Evolutionary conservation across 2,797 vertebrate genomes (phyloP), one percentile per base, ranked within the genome.

Genomic region (Centropyge bicolor): DNA sequence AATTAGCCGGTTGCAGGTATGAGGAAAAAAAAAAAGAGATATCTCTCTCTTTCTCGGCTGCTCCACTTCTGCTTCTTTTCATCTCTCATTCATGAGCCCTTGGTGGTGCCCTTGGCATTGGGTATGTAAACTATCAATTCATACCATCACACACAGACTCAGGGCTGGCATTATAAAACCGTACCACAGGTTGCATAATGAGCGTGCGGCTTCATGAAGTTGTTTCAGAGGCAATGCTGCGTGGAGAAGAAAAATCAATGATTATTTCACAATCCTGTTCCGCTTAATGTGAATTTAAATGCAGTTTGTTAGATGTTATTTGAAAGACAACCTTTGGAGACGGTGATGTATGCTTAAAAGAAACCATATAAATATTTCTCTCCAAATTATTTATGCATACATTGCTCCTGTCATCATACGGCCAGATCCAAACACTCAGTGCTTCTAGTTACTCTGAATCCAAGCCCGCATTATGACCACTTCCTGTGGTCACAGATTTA

Each of bases 1-100:
- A 94, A 95, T 95, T 94, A 93, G 71, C 79, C 31, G 76, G 85
- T 91, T 78, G 60, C 88, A 84, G 83, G 86, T 85, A 92, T 84
- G 89, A 84, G 82, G 16, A 36, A 9, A 63, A 60, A 64, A 63
- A 72, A 56, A 70, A 36, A 56, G 54, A 73, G 40, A 46, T 61
- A 66, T 60, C 76, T 69, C 80, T 85, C 82, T 86, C 65, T 86
- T 86, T 70, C 85, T 87, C 84, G 46, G 72, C 61, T 79, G 67
- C 88, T 88, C 88, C 76, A 87, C 83, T 88, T 88, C 80, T 88
- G 80, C 80, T 90, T 84, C 91, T 90, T 93, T 93, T 93, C 88
- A 93, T 94, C 90, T 93, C 88, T 88, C 91, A 93, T 93, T 93
- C 89, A 94, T 92, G 89, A 94, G 92, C 89, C 92, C 90, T 93